Evolutionary conservation across 2,113 vertebrate genomes (phyloP), one percentile per base, ranked within the genome.

Genomic region (Mungos mungo): DNA sequence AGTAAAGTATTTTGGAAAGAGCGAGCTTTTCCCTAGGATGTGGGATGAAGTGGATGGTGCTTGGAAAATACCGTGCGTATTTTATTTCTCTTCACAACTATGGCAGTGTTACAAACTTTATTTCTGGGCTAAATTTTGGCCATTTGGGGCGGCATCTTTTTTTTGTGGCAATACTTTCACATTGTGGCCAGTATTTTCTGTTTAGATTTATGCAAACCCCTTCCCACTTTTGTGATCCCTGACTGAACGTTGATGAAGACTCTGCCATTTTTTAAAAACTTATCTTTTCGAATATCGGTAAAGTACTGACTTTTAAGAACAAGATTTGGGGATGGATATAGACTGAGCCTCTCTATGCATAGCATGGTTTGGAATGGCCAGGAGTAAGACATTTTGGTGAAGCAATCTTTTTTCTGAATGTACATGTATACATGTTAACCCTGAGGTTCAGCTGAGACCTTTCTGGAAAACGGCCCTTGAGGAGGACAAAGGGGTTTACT

Each of bases 281-380:
- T 83, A 86, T n/a, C 31, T 54, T 96, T 93, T 95, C 68, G 96
- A 93, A 79, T 95, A 89, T 57, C 54, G 38, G 31, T 80, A 72
- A 92, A 5, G 71, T 92, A 52, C 9, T 91, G 71, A 87, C 31
- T 97, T 94, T 21, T 9, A 63, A 90, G 77, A 88, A 7, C 31
- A 83, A 88, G 82, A 80, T 31, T 68, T 68, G 35, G 29, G 57
- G 29, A 29, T 27, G 16, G 65, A 63, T 57, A 69, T 79, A 88
- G 71, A 57, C 47, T 23, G 54, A 93, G 18, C 21, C 45, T 33
- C 35, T 85, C 13, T 31, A 41, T 29, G n/a, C 21, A 19, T 41
- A 31, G 25, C 50, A 50, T 25, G 80, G 35, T 9, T 63, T 88
- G 86, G 47, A 89, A 54, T 93, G 83, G 89, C 85, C 77, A 83